Conservation (phyloP, 2,888 invertebrate genomes). For the Cataglyphis cursor region DNA sequence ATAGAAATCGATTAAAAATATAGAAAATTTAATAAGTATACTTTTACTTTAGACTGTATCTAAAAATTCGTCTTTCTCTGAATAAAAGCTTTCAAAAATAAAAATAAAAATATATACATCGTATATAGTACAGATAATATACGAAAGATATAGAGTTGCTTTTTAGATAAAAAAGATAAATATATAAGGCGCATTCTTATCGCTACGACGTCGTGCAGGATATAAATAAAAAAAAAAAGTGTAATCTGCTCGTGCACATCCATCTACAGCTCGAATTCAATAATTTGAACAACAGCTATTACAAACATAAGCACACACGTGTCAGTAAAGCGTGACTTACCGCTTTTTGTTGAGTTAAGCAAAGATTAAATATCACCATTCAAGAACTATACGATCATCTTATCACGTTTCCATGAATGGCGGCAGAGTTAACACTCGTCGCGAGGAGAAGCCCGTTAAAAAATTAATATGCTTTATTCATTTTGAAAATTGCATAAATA, state of each 20-base stretch:
- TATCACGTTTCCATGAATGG: conserved; percentile 18
- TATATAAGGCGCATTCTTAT: conserved; percentile 23
- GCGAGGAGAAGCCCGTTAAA: neutral
- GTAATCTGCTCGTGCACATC: conserved; percentile 26
- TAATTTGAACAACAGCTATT: conserved; percentile 31
- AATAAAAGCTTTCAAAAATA: conserved; percentile 1
- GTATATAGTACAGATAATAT: neutral
- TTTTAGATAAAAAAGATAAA: conserved; percentile 6
- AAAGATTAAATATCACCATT: conserved; percentile 45
- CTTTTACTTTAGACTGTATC: neutral
- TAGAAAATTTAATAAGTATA: conserved; percentile 2
- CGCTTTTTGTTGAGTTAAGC: conserved; percentile 40
- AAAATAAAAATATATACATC: neutral
- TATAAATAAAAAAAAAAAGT: neutral
- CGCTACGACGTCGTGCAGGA: conserved; percentile 31
- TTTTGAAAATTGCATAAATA: neutral
- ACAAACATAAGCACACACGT: conserved; percentile 35
- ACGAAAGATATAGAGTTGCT: neutral
- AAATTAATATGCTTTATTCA: neutral
- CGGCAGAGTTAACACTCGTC: conserved; percentile 11
- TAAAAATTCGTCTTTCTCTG: neutral
- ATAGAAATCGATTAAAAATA: neutral
- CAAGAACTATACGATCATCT: conserved; percentile 26
- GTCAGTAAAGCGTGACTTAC: conserved; percentile 47
- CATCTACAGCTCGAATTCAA: conserved; percentile 9